Base-by-base conservation (phyloP, 2,888 invertebrate species). In the Drosophila emarginata region DNA sequence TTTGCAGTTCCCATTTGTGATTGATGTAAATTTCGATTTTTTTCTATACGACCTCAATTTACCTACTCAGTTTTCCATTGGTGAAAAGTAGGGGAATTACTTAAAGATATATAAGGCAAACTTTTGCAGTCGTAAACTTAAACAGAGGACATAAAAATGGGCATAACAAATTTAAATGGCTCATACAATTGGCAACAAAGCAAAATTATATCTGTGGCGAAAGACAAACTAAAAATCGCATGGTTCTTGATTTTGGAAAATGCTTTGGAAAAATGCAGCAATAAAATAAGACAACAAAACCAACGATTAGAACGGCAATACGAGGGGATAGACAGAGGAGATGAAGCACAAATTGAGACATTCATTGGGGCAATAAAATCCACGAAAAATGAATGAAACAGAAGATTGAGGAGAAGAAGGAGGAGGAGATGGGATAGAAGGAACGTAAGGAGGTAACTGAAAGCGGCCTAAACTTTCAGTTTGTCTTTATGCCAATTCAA, bases 131-230 rank as follows among this genome's bases (percentile, higher is more conserved):
- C 64, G 70, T 80, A 67, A 80, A 83, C 77, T 56, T 60, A 21
- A 45, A 75, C 39, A 37, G 61, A 61, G 61, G 45, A 56, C 72
- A 71, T 79, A 70, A 84, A 72, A 72, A 80, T 64, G 64, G 61
- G 64, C 77, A 79, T 61, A 57, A 67, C 77, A 63, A 72, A 74
- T 74, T 72, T 74, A 68, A 69, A 68, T 63, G 68, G 62, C 74
- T 68, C 60, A 57, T 63, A 72, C 69, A 80, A 79, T 83, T 79
- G 81, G 36, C 68, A 84, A 66, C 61, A 54, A 72, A 67, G 61
- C 61, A 51, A 72, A 65, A 64, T 57, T 53, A 45, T 12, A 4
- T 11, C 52, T 11, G 0, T 56, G 12, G 12, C 14, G 7, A 15
- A n/a, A 61, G 54, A 39, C 53, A 53, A 36, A 45, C 36, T 37